phyloP scores from a whole-genome alignment of 2,888 invertebrate genomes.

The Tanytarsus gracilentus region DNA sequence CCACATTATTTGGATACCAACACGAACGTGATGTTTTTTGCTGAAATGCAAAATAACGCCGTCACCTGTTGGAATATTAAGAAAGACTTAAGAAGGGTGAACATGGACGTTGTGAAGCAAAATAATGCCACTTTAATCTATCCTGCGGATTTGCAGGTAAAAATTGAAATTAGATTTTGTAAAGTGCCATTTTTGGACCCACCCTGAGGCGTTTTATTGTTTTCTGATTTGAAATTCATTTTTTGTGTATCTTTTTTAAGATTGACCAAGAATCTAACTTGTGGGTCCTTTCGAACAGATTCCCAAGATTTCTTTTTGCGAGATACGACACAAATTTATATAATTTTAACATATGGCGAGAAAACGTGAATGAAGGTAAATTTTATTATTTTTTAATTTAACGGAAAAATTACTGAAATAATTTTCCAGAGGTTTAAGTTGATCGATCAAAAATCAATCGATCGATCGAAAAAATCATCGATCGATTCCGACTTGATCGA shows the following conservation, averaged over 20 bases:
- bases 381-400: no score
- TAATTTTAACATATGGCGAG: slow-evolving; percentile 56
- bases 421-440: no score
- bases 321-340: slow-evolving; percentile 49
- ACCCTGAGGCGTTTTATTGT: no score
- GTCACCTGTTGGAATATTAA: slow-evolving; percentile 67
- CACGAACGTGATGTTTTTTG: slow-evolving; percentile 57
- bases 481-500: no score
- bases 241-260: neutral
- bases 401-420: no score
- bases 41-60: slow-evolving; percentile 59
- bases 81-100: slow-evolving; percentile 44
- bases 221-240: no score
- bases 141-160: slow-evolving; percentile 52
- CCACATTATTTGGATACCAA: slow-evolving; percentile 55
- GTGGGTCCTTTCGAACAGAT: slow-evolving; percentile 31
- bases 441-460: no score
- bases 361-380: slow-evolving; percentile 40
- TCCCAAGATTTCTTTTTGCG: slow-evolving; percentile 59
- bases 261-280: slow-evolving; percentile 7
- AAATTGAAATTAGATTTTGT: no score
- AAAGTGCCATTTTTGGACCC: no score
- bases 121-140: slow-evolving; percentile 57
- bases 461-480: no score
- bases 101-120: slow-evolving; percentile 50